phyloP scores from a whole-genome alignment of 2,797 vertebrate genomes.

The Anabacerthia variegaticeps region DNA sequence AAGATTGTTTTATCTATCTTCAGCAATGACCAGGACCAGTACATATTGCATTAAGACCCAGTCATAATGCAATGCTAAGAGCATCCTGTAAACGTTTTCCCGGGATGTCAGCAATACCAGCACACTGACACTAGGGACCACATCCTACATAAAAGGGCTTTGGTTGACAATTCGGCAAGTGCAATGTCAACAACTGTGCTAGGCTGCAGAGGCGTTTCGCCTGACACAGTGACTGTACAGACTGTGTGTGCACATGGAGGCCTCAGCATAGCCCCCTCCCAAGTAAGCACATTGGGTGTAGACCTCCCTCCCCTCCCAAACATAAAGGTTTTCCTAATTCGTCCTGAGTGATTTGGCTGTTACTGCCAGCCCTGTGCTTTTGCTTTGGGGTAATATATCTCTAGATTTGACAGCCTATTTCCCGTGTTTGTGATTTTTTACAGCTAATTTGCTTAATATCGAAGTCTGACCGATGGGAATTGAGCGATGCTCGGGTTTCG shows the following conservation, averaged over 20 bases:
- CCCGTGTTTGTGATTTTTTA: neutral
- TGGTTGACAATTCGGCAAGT: neutral
- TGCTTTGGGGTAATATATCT: neutral
- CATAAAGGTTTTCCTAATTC: neutral
- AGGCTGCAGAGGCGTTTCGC: neutral
- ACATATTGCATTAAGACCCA: neutral
- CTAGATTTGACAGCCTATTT: neutral
- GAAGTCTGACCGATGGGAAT: neutral
- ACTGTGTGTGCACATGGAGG: neutral
- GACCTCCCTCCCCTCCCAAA: neutral
- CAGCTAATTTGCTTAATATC: neutral
- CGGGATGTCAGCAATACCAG: conserved; percentile 20
- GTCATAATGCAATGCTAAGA: neutral
- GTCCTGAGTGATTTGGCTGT: neutral
- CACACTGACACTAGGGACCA: conserved; percentile 29
- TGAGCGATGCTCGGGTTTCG: neutral
- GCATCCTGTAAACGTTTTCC: neutral
- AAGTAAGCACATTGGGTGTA: neutral
- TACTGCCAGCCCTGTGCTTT: neutral
- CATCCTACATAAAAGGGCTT: neutral
- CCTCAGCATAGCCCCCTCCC: neutral
- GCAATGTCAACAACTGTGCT: conserved; percentile 39
- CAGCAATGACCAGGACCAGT: neutral
- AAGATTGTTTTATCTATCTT: neutral
- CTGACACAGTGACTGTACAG: neutral